These are phyloP conservation scores for Campoplex capitator DNA, from an alignment of 2,888 invertebrate species.

Conservation along the genomic window DNA sequence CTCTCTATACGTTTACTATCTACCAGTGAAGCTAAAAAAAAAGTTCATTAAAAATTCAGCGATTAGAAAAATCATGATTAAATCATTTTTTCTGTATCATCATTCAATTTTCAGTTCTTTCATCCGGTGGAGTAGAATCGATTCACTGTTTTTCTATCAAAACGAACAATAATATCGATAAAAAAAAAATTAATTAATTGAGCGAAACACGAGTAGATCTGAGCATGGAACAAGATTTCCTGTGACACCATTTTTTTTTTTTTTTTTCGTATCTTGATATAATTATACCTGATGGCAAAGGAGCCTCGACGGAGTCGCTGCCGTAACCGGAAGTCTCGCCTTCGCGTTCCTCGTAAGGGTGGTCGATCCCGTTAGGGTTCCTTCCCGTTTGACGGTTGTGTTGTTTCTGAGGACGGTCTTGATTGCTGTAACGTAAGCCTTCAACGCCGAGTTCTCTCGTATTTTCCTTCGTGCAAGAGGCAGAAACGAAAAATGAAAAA, in stretches of 20 bases:
- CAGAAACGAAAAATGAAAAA: slow-evolving; percentile 22
- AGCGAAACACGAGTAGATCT: neutral
- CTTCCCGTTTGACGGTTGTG: slow-evolving; percentile 77
- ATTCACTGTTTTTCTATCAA: neutral
- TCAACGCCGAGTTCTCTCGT: slow-evolving; percentile 74
- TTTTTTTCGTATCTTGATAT: slow-evolving; percentile 80
- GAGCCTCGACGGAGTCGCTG: slow-evolving; percentile 88
- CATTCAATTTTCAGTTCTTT: neutral
- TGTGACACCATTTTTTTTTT: neutral
- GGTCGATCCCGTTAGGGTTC: slow-evolving; percentile 68
- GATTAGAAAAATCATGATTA: too few species aligned
- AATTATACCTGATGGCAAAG: slow-evolving; percentile 70
- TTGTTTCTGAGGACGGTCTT: slow-evolving; percentile 81
- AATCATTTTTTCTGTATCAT: too few species aligned
- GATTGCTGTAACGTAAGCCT: slow-evolving; percentile 75
- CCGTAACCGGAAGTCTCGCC: slow-evolving; percentile 93
- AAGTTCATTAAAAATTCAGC: neutral
- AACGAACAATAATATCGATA: neutral
- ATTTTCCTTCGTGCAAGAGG: slow-evolving; percentile 63
- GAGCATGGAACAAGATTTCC: neutral
- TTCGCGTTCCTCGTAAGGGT: slow-evolving; percentile 78
- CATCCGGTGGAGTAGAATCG: neutral
- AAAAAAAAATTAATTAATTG: neutral
- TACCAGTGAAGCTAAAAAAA: slow-evolving; percentile 32
- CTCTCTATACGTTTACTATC: slow-evolving; percentile 63